phyloP scores from a whole-genome alignment of 2,797 vertebrate species.

The Gorsachius magnificus region DNA sequence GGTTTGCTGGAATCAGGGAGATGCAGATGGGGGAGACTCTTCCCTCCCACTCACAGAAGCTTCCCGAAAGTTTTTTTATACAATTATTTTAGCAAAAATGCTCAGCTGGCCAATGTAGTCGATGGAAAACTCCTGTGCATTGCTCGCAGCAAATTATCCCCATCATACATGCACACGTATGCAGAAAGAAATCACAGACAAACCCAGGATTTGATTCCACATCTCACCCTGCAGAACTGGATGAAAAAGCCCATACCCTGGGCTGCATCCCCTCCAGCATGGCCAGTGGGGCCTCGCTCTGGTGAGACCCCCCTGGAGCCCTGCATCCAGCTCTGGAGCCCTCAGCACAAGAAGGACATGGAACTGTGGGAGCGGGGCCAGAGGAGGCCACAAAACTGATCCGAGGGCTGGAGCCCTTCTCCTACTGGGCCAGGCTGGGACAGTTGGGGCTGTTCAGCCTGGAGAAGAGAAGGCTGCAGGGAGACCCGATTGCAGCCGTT shows the following conservation, averaged over 20 bases:
- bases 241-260: not conserved
- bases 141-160: not conserved
- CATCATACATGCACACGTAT: not conserved
- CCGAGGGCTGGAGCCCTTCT: too few relatives aligned
- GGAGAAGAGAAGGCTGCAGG: too few relatives aligned
- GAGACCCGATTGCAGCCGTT: too few relatives aligned
- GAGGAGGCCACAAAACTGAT: too few relatives aligned
- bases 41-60: not conserved
- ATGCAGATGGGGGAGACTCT: not conserved
- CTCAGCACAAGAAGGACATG: too few relatives aligned
- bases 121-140: not conserved
- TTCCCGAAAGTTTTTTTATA: not conserved
- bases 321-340: too few relatives aligned
- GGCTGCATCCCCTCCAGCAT: too few relatives aligned
- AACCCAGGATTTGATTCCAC: not conserved
- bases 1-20: not conserved
- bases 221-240: not conserved
- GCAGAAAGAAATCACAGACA: not conserved
- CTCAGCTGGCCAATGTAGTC: not conserved
- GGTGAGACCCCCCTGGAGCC: too few relatives aligned
- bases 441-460: too few relatives aligned
- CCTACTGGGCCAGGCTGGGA: too few relatives aligned
- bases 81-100: not conserved
- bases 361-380: too few relatives aligned
- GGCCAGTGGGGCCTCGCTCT: too few relatives aligned